These are phyloP conservation scores for Cebus imitator DNA, from an alignment of 2,113 vertebrate species.

Conservation along the genomic window DNA sequence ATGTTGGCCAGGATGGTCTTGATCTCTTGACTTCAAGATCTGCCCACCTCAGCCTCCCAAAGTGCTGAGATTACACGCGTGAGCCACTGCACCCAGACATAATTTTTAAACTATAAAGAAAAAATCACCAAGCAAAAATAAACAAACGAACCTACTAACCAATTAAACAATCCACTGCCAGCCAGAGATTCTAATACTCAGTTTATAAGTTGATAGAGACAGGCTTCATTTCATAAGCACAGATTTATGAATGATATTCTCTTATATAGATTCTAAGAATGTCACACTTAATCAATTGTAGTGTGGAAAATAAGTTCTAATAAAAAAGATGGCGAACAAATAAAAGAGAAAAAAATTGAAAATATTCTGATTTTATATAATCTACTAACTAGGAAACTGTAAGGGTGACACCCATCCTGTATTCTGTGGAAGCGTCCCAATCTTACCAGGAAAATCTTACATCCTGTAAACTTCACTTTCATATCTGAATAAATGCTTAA, in stretches of 20 bases:
- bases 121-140: not conserved
- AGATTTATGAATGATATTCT: not conserved
- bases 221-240: not conserved
- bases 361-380: slow-evolving; percentile 27
- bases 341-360: slow-evolving; percentile 33
- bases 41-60: no score
- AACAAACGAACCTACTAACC: not conserved
- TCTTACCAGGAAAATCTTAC: slow-evolving; percentile 48
- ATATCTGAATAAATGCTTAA: slow-evolving; percentile 14
- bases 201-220: not conserved
- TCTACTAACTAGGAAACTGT: slow-evolving; percentile 48
- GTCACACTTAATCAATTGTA: not conserved
- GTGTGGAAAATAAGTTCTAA: not conserved
- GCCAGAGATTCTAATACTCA: not conserved
- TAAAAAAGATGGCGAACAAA: not conserved
- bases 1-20: no score
- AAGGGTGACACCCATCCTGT: slow-evolving; percentile 54
- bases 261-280: not conserved
- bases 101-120: not conserved
- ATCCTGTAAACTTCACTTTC: slow-evolving; percentile 50
- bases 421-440: slow-evolving; percentile 46
- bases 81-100: no score
- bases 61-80: no score
- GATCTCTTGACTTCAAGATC: no score
- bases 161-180: not conserved